Base-by-base conservation (phyloP, 37 sponge, comb jelly and placozoan genomes). In the Petrosia ficiformis region DNA sequence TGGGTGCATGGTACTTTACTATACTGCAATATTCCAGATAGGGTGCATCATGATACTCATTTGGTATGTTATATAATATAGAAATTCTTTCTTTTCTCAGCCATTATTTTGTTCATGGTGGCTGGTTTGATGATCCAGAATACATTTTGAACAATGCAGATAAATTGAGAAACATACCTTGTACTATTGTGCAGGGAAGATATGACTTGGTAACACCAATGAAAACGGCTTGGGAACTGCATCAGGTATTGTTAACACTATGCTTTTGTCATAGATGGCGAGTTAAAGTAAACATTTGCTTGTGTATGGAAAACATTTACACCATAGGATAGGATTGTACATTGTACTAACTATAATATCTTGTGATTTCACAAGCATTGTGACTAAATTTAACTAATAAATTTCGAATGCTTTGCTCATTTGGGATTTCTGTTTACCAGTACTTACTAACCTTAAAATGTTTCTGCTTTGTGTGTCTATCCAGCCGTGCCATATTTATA, bases 91-190 rank as follows among this genome's bases (percentile, higher is more conserved):
- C 8, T 48, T 48, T 61, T 25, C 59, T 28, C 42, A 88, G 89
- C 38, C 89, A 88, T 39, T 88, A 74, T 72, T 88, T 88, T 82
- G 89, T 88, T 25, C 33, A 88, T 40, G 83, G 79, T 24, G 83
- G 89, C 36, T 88, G 78, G 79, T 82, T 88, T 67, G 65, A 65
- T 21, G 10, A 41, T 0, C 70, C 77, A 16, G 59, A 68, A 2
- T 39, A 83, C 32, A 57, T 88, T 16, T n/a, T 88, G 36, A 73
- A 77, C 36, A 77, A 63, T 11, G 63, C 78, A 34, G 83, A 88
- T n/a, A 65, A 59, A 24, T 82, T 88, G 42, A 48, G 83, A 24
- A 82, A 88, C 68, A 82, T 88, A 34, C 89, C 89, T 1, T 65
- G 66, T 44, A 69, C 70, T 48, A 82, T 88, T 31, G 75, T 88